phyloP scores from a whole-genome alignment of 2,888 invertebrate genomes.

The Lochmaea crataegi region DNA sequence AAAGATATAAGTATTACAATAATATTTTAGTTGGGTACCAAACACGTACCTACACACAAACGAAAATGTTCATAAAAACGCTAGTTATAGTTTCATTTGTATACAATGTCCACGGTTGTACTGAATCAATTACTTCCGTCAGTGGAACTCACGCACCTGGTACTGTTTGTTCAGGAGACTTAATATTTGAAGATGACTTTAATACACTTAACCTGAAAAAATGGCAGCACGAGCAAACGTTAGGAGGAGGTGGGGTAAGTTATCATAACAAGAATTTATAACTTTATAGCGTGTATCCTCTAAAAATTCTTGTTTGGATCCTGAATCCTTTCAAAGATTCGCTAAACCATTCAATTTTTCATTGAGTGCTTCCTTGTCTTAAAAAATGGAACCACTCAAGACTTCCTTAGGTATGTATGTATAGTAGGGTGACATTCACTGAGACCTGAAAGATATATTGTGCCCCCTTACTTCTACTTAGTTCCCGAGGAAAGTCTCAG shows the following conservation, averaged over 20 bases:
- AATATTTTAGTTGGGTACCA: not conserved
- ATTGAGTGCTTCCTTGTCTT: no score
- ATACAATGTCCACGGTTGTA: constrained; percentile 9
- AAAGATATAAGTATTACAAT: no score
- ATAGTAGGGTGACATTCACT: no score
- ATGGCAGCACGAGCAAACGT: constrained; percentile 76
- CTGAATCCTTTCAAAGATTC: not conserved
- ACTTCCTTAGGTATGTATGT: no score
- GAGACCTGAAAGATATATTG: no score
- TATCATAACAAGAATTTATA: not conserved
- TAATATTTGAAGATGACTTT: constrained; percentile 75
- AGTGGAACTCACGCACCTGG: constrained; percentile 39
- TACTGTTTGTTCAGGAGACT: constrained; percentile 67
- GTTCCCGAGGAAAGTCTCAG: no score
- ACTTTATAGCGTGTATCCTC: no score
- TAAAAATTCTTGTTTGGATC: not conserved
- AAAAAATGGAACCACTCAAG: no score
- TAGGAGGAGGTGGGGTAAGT: constrained; percentile 71
- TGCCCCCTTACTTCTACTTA: no score
- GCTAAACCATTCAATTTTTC: no score
- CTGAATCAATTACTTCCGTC: constrained; percentile 39
- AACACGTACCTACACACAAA: not conserved
- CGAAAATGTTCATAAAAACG: not conserved
- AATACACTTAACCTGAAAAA: constrained; percentile 69
- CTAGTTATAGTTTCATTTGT: constrained; percentile 5